Percentiles rank a stretch among this genome's conserved stretches.
Conservation (phyloP, 2,888 invertebrate genomes). For the Petrophora chlorosata region DNA sequence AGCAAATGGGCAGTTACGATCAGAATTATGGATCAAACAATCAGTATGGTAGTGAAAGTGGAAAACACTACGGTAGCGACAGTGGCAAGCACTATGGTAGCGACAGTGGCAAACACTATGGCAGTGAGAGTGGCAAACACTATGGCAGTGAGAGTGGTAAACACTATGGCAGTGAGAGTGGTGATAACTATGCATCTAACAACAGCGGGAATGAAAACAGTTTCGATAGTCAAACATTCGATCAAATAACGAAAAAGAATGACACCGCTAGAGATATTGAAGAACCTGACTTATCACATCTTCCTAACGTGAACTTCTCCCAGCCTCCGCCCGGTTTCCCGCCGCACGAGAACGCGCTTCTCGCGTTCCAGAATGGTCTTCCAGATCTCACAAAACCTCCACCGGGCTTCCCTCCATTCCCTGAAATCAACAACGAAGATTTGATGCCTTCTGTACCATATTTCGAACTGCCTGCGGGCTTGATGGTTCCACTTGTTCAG, state of each 20-base stretch:
- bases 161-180: conserved; percentile 68
- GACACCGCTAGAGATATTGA: conserved; percentile 56
- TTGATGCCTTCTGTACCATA: conserved; percentile 96
- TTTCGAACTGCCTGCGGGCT: conserved; percentile 97
- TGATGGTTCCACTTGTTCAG: conserved; percentile 98
- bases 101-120: conserved; percentile 80
- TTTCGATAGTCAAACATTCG: conserved; percentile 75
- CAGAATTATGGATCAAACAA: conserved; percentile 60
- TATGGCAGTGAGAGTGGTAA: conserved; percentile 67
- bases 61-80: conserved; percentile 61
- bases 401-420: conserved; percentile 88
- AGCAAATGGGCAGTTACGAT: conserved; percentile 61
- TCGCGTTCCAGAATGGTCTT: conserved; percentile 84
- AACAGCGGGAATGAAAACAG: conserved; percentile 81
- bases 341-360: conserved; percentile 52
- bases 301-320: conserved; percentile 77
- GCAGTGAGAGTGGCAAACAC: conserved; percentile 65
- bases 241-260: conserved; percentile 63
- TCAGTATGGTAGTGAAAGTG: conserved; percentile 73
- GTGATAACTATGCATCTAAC: conserved; percentile 72
- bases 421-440: conserved; percentile 85
- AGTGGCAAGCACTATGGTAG: conserved; percentile 74
- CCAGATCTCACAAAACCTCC: conserved; percentile 95
- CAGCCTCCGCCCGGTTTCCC: conserved; percentile 77
- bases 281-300: conserved; percentile 62